Percentiles rank a stretch among this genome's conserved stretches.
These are phyloP conservation scores for Saccostrea echinata DNA, from an alignment of 1,140 invertebrate genomes.

Conservation along the genomic window DNA sequence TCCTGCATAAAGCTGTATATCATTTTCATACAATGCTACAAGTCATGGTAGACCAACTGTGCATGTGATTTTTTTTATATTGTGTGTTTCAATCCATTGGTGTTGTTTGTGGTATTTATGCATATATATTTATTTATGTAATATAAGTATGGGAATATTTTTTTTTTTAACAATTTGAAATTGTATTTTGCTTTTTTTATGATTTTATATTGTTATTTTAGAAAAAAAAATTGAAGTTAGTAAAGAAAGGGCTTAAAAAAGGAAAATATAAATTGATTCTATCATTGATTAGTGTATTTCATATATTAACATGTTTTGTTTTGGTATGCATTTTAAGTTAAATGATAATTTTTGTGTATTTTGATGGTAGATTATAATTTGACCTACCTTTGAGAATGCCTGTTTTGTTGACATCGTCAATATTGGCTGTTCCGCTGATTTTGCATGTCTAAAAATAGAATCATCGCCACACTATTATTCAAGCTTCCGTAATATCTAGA, in stretches of 20 bases:
- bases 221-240: background rate
- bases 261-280: background rate
- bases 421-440: conserved; percentile 54
- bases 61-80: background rate
- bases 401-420: background rate
- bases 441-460: conserved; percentile 58
- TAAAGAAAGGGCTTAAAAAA: no score
- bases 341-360: conserved; percentile 17
- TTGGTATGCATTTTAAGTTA: background rate
- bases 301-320: background rate
- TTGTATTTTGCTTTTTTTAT: background rate
- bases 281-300: background rate
- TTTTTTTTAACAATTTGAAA: background rate
- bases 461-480: conserved; percentile 48
- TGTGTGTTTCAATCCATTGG: background rate
- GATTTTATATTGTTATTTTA: conserved; percentile 12
- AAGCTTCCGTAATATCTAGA: conserved; percentile 41
- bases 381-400: conserved; percentile 14
- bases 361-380: conserved; percentile 35
- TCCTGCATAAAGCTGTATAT: background rate
- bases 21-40: background rate
- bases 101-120: conserved; percentile 32
- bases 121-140: conserved; percentile 45
- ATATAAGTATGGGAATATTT: background rate
- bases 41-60: background rate